Base-by-base conservation (phyloP, 1,140 invertebrate genomes). In the Drosophila chauvacae region DNA sequence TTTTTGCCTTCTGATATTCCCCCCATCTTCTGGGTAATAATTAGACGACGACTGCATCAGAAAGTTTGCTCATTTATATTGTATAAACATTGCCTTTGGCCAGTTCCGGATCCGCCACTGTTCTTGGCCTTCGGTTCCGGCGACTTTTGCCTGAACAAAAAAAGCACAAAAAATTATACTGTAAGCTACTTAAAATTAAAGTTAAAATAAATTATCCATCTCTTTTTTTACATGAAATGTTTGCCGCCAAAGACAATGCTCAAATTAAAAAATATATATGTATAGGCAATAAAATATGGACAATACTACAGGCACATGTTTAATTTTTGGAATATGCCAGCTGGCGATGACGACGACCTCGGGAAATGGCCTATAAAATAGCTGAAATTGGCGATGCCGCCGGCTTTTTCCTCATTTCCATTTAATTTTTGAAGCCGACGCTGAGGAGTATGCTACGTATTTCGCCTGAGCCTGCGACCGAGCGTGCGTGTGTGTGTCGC, bases 11-110 rank as follows among this genome's bases (percentile, higher is more conserved):
- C 10, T 33, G 26, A 28, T 41, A 23, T 28, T 28, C 10, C 30
- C 26, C 16, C 20, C 16, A 37, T 35, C 45, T 70, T 53, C 65
- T 77, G 51, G 75, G 51, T 78, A 78, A 78, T 78, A 78, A 78
- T 78, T 78, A 78, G 74, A 77, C 51, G 73, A 51, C 28, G 72
- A 63, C 60, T 77, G 80, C 59, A 69, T 58, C 37, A 55, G 69
- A 56, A 88, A 87, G 72, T 88, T 84, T 87, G 51, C 84, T 88
- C 83, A 87, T 87, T 88, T 87, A 87, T 87, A 84, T 87, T 87
- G 80, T 77, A 87, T 87, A 87, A 87, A 87, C 84, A 85, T 61
- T 53, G 81, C 61, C 66, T 60, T 82, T 77, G 51, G 79, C 50
- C 35, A 56, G 35, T 56, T 56, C 53, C 53, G 53, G 35, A 39